phyloP scores from a whole-genome alignment of 2,888 invertebrate species.

The Meteorus colon region DNA sequence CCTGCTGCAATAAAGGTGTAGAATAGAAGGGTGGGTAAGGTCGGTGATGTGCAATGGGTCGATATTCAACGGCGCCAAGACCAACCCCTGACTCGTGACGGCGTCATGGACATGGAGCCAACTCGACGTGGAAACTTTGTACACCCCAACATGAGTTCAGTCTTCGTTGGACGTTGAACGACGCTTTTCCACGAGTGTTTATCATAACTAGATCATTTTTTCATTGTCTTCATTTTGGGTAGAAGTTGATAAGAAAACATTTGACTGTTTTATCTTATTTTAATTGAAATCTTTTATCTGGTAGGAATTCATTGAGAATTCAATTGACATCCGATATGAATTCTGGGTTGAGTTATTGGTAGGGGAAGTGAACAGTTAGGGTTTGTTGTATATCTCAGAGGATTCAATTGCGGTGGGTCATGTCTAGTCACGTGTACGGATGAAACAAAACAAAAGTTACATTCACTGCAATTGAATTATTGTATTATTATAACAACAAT shows the following conservation, averaged over 20 bases:
- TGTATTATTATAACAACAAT: neutral
- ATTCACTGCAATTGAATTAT: neutral
- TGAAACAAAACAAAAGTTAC: neutral
- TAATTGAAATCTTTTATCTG: no score
- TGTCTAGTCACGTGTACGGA: neutral
- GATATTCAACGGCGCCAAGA: constrained; percentile 58
- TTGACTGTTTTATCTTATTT: no score
- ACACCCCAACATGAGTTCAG: constrained; percentile 49
- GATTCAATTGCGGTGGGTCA: neutral
- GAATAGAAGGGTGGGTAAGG: constrained; percentile 33
- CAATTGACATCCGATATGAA: neutral
- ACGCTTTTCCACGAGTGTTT: neutral
- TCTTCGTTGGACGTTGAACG: constrained; percentile 49
- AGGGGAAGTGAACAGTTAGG: neutral
- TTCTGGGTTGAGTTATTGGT: neutral
- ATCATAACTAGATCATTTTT: neutral
- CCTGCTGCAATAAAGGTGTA: neutral
- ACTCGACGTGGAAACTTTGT: constrained; percentile 48
- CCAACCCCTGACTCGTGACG: constrained; percentile 45
- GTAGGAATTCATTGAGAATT: no score
- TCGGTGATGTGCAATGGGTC: constrained; percentile 54
- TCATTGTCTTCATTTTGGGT: no score
- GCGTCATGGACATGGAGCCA: constrained; percentile 43
- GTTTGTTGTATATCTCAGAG: neutral
- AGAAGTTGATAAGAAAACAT: no score